These are phyloP conservation scores for Limnephilus lunatus DNA, from an alignment of 2,888 invertebrate genomes.

Conservation along the genomic window DNA sequence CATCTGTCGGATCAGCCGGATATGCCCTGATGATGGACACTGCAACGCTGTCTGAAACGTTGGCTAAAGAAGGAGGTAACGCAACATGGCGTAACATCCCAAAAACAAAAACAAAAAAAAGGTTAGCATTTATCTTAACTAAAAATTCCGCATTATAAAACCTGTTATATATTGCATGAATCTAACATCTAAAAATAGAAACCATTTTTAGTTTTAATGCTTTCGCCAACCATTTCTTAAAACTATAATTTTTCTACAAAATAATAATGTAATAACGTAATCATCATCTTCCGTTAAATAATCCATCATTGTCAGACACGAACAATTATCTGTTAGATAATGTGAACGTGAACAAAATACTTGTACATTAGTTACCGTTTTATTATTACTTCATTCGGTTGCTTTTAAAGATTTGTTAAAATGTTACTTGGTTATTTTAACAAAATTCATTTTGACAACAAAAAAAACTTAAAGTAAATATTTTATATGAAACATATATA, in stretches of 20 bases:
- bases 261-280: neutral
- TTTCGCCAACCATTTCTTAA: neutral
- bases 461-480: too few species aligned
- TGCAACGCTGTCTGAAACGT: too few species aligned
- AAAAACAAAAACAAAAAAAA: too few species aligned
- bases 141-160: neutral
- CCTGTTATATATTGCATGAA: neutral
- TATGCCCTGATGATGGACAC: too few species aligned
- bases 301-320: constrained; percentile 2
- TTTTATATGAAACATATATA: too few species aligned
- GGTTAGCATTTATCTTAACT: too few species aligned
- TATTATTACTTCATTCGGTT: neutral
- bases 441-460: too few species aligned
- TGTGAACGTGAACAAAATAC: neutral
- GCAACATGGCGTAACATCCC: too few species aligned
- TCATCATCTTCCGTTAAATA: neutral
- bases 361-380: neutral
- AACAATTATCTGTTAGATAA: neutral
- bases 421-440: neutral
- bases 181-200: neutral
- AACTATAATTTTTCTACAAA: neutral
- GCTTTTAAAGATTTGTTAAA: neutral
- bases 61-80: too few species aligned
- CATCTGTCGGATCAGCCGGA: too few species aligned
- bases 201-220: neutral